Evolutionary conservation across 2,113 vertebrate species (phyloP).

Genomic region (Xenopus laevis): DNA sequence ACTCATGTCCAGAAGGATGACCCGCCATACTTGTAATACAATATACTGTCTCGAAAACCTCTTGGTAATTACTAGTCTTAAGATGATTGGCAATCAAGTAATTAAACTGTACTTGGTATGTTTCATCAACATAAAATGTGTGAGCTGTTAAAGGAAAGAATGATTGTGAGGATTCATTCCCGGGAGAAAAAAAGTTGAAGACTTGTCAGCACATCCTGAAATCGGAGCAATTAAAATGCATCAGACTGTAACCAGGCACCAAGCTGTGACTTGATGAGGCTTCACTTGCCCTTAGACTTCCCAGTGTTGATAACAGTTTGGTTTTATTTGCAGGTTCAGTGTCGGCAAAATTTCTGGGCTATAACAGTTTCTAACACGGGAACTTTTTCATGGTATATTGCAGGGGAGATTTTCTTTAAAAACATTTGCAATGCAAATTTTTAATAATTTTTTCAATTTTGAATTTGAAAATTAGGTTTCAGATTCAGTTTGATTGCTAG

Average conservation of each 20-base stretch:
- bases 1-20: slow-evolving; percentile 32
- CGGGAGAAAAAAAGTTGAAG: slow-evolving; percentile 49
- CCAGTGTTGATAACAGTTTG: slow-evolving; percentile 19
- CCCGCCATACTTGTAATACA: slow-evolving; percentile 44
- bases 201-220: slow-evolving; percentile 45
- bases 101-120: slow-evolving; percentile 50
- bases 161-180: slow-evolving; percentile 41
- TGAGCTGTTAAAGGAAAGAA: slow-evolving; percentile 49
- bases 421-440: too few species aligned
- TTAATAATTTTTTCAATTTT: too few species aligned
- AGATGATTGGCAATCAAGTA: slow-evolving; percentile 52
- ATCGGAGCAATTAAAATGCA: slow-evolving; percentile 49
- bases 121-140: slow-evolving; percentile 48
- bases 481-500: too few species aligned
- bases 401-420: too few species aligned
- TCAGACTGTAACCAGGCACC: slow-evolving; percentile 39
- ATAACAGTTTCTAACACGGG: too few species aligned
- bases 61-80: slow-evolving; percentile 49
- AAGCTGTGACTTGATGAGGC: slow-evolving; percentile 18
- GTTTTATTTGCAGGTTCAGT: neutral
- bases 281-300: neutral
- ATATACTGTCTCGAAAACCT: slow-evolving; percentile 33
- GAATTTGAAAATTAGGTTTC: too few species aligned
- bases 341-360: neutral
- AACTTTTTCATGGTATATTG: too few species aligned